Conservation (phyloP, 2,888 invertebrate species). For the Sericinus montela region DNA sequence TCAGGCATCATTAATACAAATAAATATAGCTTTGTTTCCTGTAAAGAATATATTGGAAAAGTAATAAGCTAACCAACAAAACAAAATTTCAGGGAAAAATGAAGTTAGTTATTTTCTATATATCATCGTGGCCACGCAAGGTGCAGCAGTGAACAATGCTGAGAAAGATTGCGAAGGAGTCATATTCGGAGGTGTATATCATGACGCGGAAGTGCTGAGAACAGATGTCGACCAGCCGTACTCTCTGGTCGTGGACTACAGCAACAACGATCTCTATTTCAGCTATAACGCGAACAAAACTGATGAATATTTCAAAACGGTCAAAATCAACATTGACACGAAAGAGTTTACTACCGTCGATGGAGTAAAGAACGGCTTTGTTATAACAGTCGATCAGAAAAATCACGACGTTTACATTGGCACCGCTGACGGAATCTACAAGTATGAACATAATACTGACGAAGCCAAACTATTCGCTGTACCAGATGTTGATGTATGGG, state of each 20-base stretch:
- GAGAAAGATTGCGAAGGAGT: conserved; percentile 40
- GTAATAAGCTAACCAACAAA: too few species aligned
- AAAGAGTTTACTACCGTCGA: conserved; percentile 45
- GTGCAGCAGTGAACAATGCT: conserved; percentile 33
- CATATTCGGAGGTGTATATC: conserved; percentile 36
- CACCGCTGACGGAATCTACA: conserved; percentile 50
- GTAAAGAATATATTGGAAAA: too few species aligned
- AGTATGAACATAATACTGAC: background rate
- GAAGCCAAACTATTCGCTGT: background rate
- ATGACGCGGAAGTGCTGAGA: conserved; percentile 45
- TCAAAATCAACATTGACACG: conserved; percentile 47
- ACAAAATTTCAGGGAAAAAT: conserved; percentile 26
- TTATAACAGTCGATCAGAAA: conserved; percentile 50
- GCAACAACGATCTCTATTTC: conserved; percentile 51
- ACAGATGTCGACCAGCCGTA: conserved; percentile 49
- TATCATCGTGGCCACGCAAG: conserved; percentile 32
- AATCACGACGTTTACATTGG: conserved; percentile 53
- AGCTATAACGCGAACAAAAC: conserved; percentile 43
- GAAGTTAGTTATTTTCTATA: conserved; percentile 36
- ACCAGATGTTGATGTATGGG: conserved; percentile 4
- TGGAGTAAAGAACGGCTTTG: conserved; percentile 49
- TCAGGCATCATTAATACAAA: too few species aligned
- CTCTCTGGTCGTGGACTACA: conserved; percentile 46
- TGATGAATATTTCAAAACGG: conserved; percentile 44
- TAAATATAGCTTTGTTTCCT: too few species aligned